A percentile compares a stretch with the other conserved stretches of the same genome.
Conservation (phyloP, 2,888 invertebrate genomes). For the Drosophila diplacantha region DNA sequence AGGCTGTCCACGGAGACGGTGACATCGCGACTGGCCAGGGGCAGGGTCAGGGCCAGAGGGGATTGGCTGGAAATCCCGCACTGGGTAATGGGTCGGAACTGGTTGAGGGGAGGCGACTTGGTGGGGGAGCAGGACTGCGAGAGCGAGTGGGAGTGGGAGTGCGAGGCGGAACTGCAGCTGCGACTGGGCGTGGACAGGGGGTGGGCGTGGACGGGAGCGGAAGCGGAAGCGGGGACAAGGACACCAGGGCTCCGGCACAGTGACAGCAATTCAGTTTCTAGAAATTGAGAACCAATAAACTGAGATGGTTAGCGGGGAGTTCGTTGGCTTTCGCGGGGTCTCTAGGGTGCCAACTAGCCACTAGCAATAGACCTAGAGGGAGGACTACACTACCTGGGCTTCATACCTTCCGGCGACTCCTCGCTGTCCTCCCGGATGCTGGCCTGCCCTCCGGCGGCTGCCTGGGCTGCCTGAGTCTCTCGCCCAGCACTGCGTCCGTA, state of each 20-base stretch:
- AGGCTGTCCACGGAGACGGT: slow-evolving; percentile 48
- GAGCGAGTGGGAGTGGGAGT: slow-evolving; percentile 12
- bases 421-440: slow-evolving; percentile 75
- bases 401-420: slow-evolving; percentile 78
- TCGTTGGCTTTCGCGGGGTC: too few species aligned
- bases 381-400: slow-evolving; percentile 77
- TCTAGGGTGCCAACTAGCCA: background rate
- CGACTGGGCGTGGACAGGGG: slow-evolving; percentile 14
- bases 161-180: slow-evolving; percentile 12
- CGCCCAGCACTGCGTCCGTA: slow-evolving; percentile 46
- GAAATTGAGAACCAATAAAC: background rate
- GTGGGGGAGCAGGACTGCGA: slow-evolving; percentile 12
- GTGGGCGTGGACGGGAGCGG: slow-evolving; percentile 13
- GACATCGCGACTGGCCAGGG: slow-evolving; percentile 32
- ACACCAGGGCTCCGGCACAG: slow-evolving; percentile 37
- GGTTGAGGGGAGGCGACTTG: slow-evolving; percentile 43
- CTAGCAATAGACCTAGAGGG: slow-evolving; percentile 22
- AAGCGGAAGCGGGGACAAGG: slow-evolving; percentile 2
- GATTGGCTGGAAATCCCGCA: slow-evolving; percentile 14
- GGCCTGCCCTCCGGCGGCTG: slow-evolving; percentile 30
- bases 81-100: slow-evolving; percentile 59
- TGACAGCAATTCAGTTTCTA: slow-evolving; percentile 60
- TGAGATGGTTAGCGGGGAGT: background rate
- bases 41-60: background rate
- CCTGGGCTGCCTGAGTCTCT: background rate